Conservation (phyloP, 1,140 invertebrate genomes). For the Drosophila kanapiae region DNA sequence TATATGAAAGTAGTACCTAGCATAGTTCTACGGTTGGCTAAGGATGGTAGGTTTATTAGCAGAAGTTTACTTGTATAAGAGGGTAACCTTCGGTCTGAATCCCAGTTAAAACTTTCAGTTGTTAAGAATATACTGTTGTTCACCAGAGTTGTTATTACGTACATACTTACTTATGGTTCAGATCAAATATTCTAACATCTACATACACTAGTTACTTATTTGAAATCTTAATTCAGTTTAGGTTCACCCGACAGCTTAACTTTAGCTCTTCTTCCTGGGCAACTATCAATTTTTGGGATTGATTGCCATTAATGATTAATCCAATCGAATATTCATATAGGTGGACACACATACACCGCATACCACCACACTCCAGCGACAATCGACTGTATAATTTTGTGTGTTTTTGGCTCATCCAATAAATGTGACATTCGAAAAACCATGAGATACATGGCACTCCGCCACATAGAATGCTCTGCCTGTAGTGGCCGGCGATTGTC, state of each 20-base stretch:
- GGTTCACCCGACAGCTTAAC: background rate
- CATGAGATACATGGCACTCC: constrained; percentile 37
- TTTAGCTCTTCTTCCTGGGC: background rate
- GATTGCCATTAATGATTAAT: constrained; percentile 57
- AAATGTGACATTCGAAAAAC: constrained; percentile 72
- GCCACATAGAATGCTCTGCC: background rate
- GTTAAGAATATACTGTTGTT: too few species aligned
- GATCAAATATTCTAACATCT: too few species aligned
- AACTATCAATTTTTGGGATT: constrained; percentile 46
- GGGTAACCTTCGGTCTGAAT: too few species aligned
- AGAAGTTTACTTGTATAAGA: too few species aligned
- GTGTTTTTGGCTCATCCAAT: constrained; percentile 63
- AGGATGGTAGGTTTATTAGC: too few species aligned
- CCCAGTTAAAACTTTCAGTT: too few species aligned
- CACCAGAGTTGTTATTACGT: too few species aligned
- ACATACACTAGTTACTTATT: background rate
- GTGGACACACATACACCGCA: background rate
- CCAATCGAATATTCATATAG: constrained; percentile 27
- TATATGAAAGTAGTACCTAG: too few species aligned
- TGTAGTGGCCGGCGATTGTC: constrained; percentile 44
- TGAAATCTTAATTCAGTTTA: constrained; percentile 11
- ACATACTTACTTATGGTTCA: too few species aligned
- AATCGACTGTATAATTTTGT: constrained; percentile 23
- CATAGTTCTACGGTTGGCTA: too few species aligned
- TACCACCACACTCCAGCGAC: background rate